phyloP scores from a whole-genome alignment of 2,797 vertebrate genomes.

The Enteromius argenteus region DNA sequence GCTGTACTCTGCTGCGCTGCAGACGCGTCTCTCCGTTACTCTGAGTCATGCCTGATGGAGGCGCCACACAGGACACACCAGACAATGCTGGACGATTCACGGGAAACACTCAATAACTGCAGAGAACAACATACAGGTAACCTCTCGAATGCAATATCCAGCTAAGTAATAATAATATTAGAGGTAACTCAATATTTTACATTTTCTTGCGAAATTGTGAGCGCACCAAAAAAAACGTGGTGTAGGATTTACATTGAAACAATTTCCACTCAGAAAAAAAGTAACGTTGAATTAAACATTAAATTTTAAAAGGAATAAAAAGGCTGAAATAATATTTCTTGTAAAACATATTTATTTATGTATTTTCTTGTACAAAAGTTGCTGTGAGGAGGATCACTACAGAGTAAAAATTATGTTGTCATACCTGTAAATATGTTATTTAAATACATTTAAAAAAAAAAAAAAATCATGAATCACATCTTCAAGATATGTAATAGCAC shows the following conservation, averaged over 20 bases:
- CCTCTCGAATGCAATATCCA: background rate
- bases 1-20: slow-evolving; percentile 81
- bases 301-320: background rate
- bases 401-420: background rate
- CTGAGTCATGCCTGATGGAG: slow-evolving; percentile 82
- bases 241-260: background rate
- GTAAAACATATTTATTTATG: background rate
- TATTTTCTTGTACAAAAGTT: background rate
- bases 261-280: background rate
- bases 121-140: background rate
- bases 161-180: background rate
- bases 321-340: background rate
- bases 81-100: background rate
- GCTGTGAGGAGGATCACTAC: background rate
- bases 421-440: background rate
- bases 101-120: slow-evolving; percentile 1
- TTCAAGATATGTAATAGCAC: background rate
- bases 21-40: slow-evolving; percentile 85
- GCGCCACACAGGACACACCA: background rate
- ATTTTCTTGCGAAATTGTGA: background rate
- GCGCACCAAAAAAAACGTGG: background rate
- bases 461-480: background rate
- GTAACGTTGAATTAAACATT: background rate
- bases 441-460: background rate
- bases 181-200: background rate